phyloP scores from a whole-genome alignment of 2,888 invertebrate genomes.

The Seira sanloemensis region DNA sequence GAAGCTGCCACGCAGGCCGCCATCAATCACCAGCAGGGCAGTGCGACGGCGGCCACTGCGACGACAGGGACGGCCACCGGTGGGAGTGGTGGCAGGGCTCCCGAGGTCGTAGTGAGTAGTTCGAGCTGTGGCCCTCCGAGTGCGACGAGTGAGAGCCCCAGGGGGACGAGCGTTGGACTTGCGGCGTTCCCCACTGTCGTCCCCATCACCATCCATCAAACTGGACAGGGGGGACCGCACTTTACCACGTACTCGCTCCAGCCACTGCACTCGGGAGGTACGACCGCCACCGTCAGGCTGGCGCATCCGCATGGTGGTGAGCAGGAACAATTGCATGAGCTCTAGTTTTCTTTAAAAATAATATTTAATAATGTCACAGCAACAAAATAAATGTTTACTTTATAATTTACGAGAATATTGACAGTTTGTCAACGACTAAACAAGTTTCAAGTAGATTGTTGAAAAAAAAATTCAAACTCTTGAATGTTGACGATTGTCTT shows the following conservation, averaged over 20 bases:
- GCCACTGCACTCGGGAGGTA: not conserved
- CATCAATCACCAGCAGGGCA: not conserved
- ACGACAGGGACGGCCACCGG: not conserved
- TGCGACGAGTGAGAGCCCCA: not conserved
- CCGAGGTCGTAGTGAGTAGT: not conserved
- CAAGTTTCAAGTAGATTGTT: too few relatives aligned
- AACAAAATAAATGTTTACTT: not conserved
- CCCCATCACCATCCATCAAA: constrained; percentile 50
- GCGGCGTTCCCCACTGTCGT: constrained; percentile 43
- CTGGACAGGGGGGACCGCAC: constrained; percentile 39
- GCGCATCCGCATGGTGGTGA: constrained; percentile 49
- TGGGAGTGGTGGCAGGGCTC: not conserved
- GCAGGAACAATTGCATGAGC: not conserved
- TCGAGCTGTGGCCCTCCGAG: not conserved
- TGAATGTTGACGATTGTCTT: too few relatives aligned
- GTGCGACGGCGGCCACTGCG: not conserved
- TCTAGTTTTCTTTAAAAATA: constrained; percentile 2
- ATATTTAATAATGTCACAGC: too few relatives aligned
- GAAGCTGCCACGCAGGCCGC: constrained; percentile 63
- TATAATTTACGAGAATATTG: not conserved
- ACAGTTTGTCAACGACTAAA: too few relatives aligned
- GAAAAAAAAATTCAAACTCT: too few relatives aligned
- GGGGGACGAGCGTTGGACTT: constrained; percentile 25
- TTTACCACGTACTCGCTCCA: not conserved
- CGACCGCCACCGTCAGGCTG: constrained; percentile 30